These are phyloP conservation scores for Drosophila rufa DNA, from an alignment of 1,140 invertebrate genomes.

Conservation along the genomic window DNA sequence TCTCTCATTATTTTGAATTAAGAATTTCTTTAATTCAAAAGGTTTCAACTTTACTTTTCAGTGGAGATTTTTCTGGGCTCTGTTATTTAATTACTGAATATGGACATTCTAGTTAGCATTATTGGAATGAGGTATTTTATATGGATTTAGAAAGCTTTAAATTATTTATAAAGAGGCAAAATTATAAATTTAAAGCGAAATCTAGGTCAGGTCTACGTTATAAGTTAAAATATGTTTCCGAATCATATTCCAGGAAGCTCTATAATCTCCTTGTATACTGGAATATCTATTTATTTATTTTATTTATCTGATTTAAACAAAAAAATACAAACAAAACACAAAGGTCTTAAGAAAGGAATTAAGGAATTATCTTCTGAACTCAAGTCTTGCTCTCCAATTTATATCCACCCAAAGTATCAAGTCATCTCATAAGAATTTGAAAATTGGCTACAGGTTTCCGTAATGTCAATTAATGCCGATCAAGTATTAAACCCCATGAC, in stretches of 20 bases:
- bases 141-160: background rate
- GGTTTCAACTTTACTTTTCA: background rate
- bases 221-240: too few relatives aligned
- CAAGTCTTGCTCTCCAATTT: background rate
- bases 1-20: background rate
- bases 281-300: background rate
- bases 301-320: background rate
- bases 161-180: too few relatives aligned
- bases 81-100: too few relatives aligned
- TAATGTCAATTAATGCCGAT: constrained; percentile 6
- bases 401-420: background rate
- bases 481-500: constrained; percentile 3
- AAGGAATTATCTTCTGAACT: background rate
- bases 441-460: background rate
- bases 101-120: background rate
- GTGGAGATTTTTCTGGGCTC: background rate
- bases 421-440: background rate
- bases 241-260: background rate
- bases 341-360: background rate
- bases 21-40: too few relatives aligned
- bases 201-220: too few relatives aligned
- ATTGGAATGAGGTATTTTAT: background rate
- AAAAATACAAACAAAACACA: background rate
- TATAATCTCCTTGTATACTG: background rate
- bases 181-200: too few relatives aligned